Evolutionary conservation across 2,113 vertebrate genomes (phyloP), one percentile per base, ranked within the genome.

Genomic region (Mormoops blainvillei): DNA sequence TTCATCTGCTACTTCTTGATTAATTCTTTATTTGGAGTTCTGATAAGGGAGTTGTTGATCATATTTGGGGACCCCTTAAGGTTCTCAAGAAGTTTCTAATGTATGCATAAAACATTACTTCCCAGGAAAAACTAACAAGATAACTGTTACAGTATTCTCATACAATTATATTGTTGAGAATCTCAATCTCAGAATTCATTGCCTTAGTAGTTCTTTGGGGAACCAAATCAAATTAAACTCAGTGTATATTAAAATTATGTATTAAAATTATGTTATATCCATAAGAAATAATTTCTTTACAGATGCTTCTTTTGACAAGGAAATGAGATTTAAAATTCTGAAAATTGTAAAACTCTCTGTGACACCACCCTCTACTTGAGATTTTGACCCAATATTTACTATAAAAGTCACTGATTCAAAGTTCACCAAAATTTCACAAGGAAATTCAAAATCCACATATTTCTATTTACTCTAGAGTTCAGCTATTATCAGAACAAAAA

Each of bases 101-200:
- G 11, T 74, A 80, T n/a, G 41, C 16, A 61, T 84, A 85, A 91
- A 88, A 65, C 73, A 70, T 13, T n/a, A 71, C 50, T 81, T 82
- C 58, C 26, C 15, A 5, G 28, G 68, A 85, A 91, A 86, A 52
- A 63, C 41, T 36, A 52, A 56, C 52, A 52, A 78, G 54, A 22
- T 91, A 81, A 26, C 24, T 48, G 26, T 36, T 58, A 45, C 1
- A 41, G 5, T 15, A 18, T 80, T 90, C 68, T 90, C 36, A 68
- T 85, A 63, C 36, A 89, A 41, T 94, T 93, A 74, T 41, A 56
- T 18, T 82, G 31, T 80, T 67, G 18, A n/a, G n/a, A n/a, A n/a
- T n/a, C n/a, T 87, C 95, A 95, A 15, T 24, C 26, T 89, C 41
- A 16, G 52, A 81, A 95, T 91, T 85, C 81, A 85, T 38, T 83